phyloP scores from a whole-genome alignment of 1,140 invertebrate species.

The Oedothorax gibbosus region DNA sequence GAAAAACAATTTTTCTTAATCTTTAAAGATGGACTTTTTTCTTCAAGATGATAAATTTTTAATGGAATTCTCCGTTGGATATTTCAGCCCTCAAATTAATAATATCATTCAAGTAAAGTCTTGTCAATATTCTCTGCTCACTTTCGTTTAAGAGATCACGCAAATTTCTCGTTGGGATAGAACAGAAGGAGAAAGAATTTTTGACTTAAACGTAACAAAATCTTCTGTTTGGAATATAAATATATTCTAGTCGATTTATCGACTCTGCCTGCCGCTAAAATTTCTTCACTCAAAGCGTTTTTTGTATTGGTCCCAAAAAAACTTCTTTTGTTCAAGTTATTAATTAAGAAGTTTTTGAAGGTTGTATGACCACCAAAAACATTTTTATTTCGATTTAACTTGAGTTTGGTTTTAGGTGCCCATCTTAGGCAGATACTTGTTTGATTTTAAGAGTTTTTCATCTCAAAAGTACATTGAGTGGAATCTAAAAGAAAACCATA shows the following conservation, averaged over 20 bases:
- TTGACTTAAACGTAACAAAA: not conserved
- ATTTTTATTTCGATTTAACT: too few relatives aligned
- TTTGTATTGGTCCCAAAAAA: not conserved
- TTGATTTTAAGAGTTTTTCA: too few relatives aligned
- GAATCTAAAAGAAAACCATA: too few relatives aligned
- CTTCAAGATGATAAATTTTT: not conserved
- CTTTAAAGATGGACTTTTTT: not conserved
- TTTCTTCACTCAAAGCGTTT: not conserved
- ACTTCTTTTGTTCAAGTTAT: constrained; percentile 4
- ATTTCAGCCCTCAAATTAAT: constrained; percentile 29
- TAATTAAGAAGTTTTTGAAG: not conserved
- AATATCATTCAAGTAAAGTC: constrained; percentile 39
- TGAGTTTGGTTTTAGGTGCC: too few relatives aligned
- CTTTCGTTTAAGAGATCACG: constrained; percentile 33
- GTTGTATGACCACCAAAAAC: not conserved
- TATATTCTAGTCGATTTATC: constrained; percentile 17
- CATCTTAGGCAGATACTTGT: too few relatives aligned
- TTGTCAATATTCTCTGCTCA: constrained; percentile 22
- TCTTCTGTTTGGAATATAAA: constrained; percentile 8
- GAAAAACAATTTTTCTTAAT: not conserved
- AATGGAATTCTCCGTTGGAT: constrained; percentile 19
- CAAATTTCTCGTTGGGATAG: constrained; percentile 43
- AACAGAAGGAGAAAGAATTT: constrained; percentile 10
- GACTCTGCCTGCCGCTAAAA: not conserved
- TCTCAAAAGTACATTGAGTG: too few relatives aligned